Base-by-base conservation (phyloP, 2,888 invertebrate genomes). In the Alloplasta piceator region DNA sequence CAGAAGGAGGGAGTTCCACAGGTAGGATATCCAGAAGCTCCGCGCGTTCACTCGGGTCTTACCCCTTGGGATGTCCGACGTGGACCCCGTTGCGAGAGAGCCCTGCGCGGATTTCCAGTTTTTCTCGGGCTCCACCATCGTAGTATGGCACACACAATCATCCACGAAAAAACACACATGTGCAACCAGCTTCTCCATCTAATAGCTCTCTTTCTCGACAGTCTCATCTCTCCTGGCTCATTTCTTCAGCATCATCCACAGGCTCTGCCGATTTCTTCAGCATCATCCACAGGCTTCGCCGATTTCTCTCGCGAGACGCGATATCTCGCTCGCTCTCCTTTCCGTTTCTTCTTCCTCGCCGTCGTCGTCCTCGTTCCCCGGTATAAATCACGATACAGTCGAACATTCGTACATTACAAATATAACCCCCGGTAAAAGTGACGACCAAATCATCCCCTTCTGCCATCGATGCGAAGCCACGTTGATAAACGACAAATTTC, bases 81-180 rank as follows among this genome's bases (percentile, higher is more conserved):
- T 81, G 86, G 81, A 58, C 67, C 78, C 86, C 87, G 88, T 88
- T 89, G 84, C 26, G 26, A 26, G 26, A 87, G 87, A 89, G 85
- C 78, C 86, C 86, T 85, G 86, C 85, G 86, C 85, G 85, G 89
- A 88, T 89, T 89, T 90, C 91, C 88, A 91, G 90, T 91, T 91
- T 91, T 91, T 91, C 90, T 89, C 80, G 83, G 75, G 82, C 82
- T 83, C 26, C 83, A 84, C 70, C 70, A 48, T 26, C 26, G 26
- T 26, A 26, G 26, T 26, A 26, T 26, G 26, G 26, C 26, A 26
- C 26, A 26, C 26, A 26, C 26, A 26, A 2, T 26, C 3, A 26
- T 26, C 1, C 26, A 26, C 26, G 66, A 36, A 74, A 50, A 60
- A 66, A 56, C 73, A 80, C 80, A 73, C 87, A 83, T 84, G 26